Evolutionary conservation across 2,797 vertebrate genomes (phyloP), one percentile per base, ranked within the genome.

Genomic region (Platyrinchus mystaceus): DNA sequence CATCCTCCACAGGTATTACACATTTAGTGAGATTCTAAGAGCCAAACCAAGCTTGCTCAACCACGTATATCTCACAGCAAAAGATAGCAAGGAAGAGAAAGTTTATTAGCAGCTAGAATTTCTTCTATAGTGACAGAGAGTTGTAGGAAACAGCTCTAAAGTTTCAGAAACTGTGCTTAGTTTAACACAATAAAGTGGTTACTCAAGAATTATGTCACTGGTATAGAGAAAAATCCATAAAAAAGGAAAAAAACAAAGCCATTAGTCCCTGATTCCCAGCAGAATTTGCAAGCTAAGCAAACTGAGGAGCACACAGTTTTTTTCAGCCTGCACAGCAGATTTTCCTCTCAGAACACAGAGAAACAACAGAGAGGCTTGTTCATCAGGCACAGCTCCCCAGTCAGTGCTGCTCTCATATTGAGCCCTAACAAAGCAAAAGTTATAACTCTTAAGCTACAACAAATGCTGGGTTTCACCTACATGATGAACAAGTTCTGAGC

Each of bases 401-500:
- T 2, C 41, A 69, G 20, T 0, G 0, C 4, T 55, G 22, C 20
- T 62, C 21, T 53, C n/a, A 27, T 26, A 55, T 26, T 3, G 0
- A 10, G 18, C 23, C 21, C 18, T 32, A 47, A 12, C 13, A 63
- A 81, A 58, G 17, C 5, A 36, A 66, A 53, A 27, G 2, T 21
- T 19, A 0, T 16, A 32, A 9, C 18, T 67, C 28, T 14, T 28
- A 2, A 58, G 3, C 10, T 20, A 24, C 4, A 7, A 18, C 5
- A 77, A 64, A 26, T 1, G 0, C 11, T 10, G 0, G 3, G 32
- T 58, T 76, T 26, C 4, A 84, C 9, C 13, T 19, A 49, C 3
- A 28, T 55, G 4, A 5, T 6, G 1, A 4, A 3, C 0, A 3
- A 53, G 4, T 27, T 43, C 18, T 32, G 1, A 41, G 27, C 6